Evolutionary conservation across 2,113 vertebrate genomes (phyloP), one percentile per base, ranked within the genome.

Genomic region (Oreochromis aureus): DNA sequence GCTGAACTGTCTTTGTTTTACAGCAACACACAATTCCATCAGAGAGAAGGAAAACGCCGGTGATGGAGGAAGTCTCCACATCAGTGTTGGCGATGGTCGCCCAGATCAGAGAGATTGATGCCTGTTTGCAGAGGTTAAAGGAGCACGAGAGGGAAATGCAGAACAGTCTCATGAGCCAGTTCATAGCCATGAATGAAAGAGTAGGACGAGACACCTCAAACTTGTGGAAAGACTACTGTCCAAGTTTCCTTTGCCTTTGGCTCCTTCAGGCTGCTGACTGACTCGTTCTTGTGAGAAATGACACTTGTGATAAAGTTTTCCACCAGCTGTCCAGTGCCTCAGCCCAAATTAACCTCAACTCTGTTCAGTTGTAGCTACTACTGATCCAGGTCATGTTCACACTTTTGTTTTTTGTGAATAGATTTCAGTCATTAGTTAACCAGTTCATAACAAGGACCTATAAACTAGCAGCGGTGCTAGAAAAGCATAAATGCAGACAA

Each of bases 81-180:
- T 16, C 89, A 7, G 88, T 90, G 80, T 87, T 81, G 0, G 90
- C 82, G 2, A 93, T 84, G 0, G 84, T 91, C 1, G 41, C 82
- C 16, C 89, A 91, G 83, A 90, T 93, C 59, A 24, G 48, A 53
- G 91, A 93, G 81, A 89, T 92, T 91, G 82, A 92, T 18, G 78
- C 82, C 7, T 87, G 84, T 48, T 87, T 88, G 10, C 92, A 91
- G 88, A 56, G 80, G 48, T 11, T 94, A n/a, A 94, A 92, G 89
- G 87, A 88, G 48, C 94, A 94, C 1, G 88, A 94, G 86, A 88
- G 15, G 55, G 90, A 93, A 58, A 92, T 90, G 87, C 92, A 93
- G 89, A 93, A 69, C 87, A 84, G 16, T 87, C 83, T 92, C 6
- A 59, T 93, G 63, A 86, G 82, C 54, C 87, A 92, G 69, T 82